Evolutionary conservation across 2,888 invertebrate species (phyloP), one percentile per base, ranked within the genome.

Genomic region (Pharmacophagus antenor): DNA sequence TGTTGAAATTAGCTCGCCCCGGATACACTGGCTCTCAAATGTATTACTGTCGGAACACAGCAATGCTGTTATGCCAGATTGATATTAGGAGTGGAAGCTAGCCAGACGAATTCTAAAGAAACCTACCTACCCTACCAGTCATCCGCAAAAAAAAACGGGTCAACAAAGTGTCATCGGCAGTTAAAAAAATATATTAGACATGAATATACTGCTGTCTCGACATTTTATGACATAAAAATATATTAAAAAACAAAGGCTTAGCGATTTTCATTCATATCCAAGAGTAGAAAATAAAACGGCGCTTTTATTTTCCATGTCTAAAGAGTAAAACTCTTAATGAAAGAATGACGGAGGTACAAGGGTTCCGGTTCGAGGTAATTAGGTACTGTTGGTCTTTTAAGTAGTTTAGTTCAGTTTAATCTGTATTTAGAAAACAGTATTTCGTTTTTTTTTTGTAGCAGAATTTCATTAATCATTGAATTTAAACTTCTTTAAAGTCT

Each of bases 281-380:
- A 37, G 37, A 6, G 37, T n/a, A 37, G 37, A n/a, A 37, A 37
- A 37, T 37, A 37, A 37, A 37, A n/a, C 7, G n/a, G n/a, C 37
- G 37, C n/a, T 37, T 37, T 37, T 37, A 37, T 37, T 37, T 37
- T 37, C 37, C 37, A 37, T 37, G 15, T 37, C 15, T 8, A 37
- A 37, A 37, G 37, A 37, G 37, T n/a, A 15, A n/a, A n/a, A 37
- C 37, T 37, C 37, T 37, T 37, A 37, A 37, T 37, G 37, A 37
- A 37, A 37, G 37, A 37, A 37, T n/a, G 37, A 37, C 37, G 37
- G 37, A 37, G 37, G 37, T 37, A n/a, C 37, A 37, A 37, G n/a
- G n/a, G 37, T 37, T 37, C 37, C 37, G 37, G 37, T 37, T 37
- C 15, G 37, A n/a, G 37, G 37, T 37, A 37, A 37, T 37, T 37